A percentile compares a stretch with the other conserved stretches of the same genome.
phyloP scores from a whole-genome alignment of 1,140 invertebrate genomes.

The Melitaea cinxia region DNA sequence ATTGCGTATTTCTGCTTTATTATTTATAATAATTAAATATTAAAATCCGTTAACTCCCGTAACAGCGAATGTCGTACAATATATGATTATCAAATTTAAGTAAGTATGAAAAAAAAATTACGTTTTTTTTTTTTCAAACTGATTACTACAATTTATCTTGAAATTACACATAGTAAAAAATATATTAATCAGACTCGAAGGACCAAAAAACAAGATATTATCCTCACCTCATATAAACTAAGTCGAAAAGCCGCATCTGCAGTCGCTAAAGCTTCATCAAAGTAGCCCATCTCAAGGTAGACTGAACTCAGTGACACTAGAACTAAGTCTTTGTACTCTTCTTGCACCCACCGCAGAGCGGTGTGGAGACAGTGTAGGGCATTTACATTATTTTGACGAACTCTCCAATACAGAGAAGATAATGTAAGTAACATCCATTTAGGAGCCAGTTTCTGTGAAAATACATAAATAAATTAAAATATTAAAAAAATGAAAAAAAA shows the following conservation, averaged over 20 bases:
- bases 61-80: too few species aligned
- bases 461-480: constrained; percentile 18
- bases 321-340: constrained; percentile 81
- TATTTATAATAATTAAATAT: too few species aligned
- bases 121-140: too few species aligned
- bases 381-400: constrained; percentile 83
- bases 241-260: constrained; percentile 83
- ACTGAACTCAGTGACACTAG: constrained; percentile 85
- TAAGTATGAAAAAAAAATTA: too few species aligned
- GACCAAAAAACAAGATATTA: neutral
- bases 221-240: constrained; percentile 84
- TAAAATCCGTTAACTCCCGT: too few species aligned
- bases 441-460: constrained; percentile 84
- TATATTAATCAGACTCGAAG: neutral
- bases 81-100: too few species aligned
- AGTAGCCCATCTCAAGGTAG: constrained; percentile 84
- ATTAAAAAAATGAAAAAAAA: neutral
- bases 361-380: constrained; percentile 85
- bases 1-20: too few species aligned
- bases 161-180: too few species aligned
- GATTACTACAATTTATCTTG: too few species aligned
- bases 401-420: constrained; percentile 87
- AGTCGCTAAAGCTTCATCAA: constrained; percentile 83
- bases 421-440: constrained; percentile 85
- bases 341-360: constrained; percentile 80